These are phyloP conservation scores for Linnaemya vulpina DNA, from an alignment of 2,888 invertebrate genomes.

Conservation along the genomic window DNA sequence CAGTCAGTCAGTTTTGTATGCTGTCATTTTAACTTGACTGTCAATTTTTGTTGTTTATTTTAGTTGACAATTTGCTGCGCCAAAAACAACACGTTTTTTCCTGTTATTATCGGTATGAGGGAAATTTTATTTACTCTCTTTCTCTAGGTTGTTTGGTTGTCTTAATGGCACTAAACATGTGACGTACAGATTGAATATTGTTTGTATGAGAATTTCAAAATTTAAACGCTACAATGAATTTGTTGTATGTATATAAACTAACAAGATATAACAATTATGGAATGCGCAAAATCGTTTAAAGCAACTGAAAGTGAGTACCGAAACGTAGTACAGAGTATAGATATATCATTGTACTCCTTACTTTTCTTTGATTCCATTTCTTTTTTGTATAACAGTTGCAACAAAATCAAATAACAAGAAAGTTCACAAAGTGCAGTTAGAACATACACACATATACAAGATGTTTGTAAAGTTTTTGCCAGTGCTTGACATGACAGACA, in stretches of 20 bases:
- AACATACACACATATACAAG: no score
- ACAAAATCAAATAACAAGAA: not conserved
- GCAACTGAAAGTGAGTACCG: constrained; percentile 11
- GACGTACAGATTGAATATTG: not conserved
- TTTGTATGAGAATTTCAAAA: constrained; percentile 12
- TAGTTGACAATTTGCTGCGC: constrained; percentile 17
- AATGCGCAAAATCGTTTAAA: constrained; percentile 60
- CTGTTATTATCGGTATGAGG: not conserved
- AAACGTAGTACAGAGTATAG: constrained; percentile 23
- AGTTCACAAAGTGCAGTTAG: no score
- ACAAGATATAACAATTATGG: constrained; percentile 7
- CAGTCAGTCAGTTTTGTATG: constrained; percentile 26
- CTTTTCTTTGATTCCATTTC: constrained; percentile 24
- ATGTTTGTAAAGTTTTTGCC: constrained; percentile 7
- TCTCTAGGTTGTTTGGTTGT: not conserved
- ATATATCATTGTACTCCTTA: constrained; percentile 40
- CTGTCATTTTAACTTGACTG: constrained; percentile 29
- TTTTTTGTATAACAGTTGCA: constrained; percentile 30
- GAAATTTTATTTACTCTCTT: constrained; percentile 4
- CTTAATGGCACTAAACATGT: constrained; percentile 17
- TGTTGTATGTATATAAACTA: constrained; percentile 7
- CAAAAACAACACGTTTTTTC: constrained; percentile 51
- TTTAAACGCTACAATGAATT: constrained; percentile 31
- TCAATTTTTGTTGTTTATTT: constrained; percentile 2
- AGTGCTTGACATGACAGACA: not conserved